phyloP scores from a whole-genome alignment of 1,140 invertebrate genomes.

The Zaprionus ghesquierei region DNA sequence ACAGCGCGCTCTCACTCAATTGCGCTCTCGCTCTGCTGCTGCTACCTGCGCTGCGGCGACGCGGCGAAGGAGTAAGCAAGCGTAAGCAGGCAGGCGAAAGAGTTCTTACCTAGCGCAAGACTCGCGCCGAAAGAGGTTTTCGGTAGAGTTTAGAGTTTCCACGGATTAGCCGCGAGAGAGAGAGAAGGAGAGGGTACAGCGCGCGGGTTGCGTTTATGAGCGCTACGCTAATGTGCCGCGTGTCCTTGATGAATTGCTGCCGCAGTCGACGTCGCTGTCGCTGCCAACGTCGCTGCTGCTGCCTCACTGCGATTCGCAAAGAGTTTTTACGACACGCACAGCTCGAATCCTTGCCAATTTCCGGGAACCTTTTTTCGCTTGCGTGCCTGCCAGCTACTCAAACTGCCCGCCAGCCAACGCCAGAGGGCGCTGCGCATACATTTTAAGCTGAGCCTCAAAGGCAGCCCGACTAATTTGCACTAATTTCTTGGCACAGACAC shows the following conservation, averaged over 20 bases:
- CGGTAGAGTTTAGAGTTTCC: slow-evolving; percentile 76
- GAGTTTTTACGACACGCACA: slow-evolving; percentile 71
- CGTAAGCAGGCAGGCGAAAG: slow-evolving; percentile 48
- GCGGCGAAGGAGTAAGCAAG: slow-evolving; percentile 37
- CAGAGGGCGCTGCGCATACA: slow-evolving; percentile 73
- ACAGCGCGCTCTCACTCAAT: not conserved
- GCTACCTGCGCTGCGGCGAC: slow-evolving; percentile 24
- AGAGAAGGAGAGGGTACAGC: slow-evolving; percentile 3
- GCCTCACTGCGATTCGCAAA: slow-evolving; percentile 65
- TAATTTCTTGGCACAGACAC: slow-evolving; percentile 52
- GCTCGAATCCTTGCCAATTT: slow-evolving; percentile 75
- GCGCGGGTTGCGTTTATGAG: slow-evolving; percentile 59
- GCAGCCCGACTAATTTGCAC: slow-evolving; percentile 51
- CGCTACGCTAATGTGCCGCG: slow-evolving; percentile 61
- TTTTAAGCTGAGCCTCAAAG: slow-evolving; percentile 25
- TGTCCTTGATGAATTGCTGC: slow-evolving; percentile 64
- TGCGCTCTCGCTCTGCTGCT: not conserved
- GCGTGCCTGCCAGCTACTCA: slow-evolving; percentile 33
- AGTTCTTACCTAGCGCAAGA: slow-evolving; percentile 62
- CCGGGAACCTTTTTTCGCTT: slow-evolving; percentile 75
- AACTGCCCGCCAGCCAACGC: slow-evolving; percentile 45
- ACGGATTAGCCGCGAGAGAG: slow-evolving; percentile 58
- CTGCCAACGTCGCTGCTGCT: slow-evolving; percentile 1
- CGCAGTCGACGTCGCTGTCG: not conserved
- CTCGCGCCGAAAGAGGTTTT: slow-evolving; percentile 78